Evolutionary conservation across 2,888 invertebrate species (phyloP), one percentile per base, ranked within the genome.

Genomic region (Liposcelis brunnea): DNA sequence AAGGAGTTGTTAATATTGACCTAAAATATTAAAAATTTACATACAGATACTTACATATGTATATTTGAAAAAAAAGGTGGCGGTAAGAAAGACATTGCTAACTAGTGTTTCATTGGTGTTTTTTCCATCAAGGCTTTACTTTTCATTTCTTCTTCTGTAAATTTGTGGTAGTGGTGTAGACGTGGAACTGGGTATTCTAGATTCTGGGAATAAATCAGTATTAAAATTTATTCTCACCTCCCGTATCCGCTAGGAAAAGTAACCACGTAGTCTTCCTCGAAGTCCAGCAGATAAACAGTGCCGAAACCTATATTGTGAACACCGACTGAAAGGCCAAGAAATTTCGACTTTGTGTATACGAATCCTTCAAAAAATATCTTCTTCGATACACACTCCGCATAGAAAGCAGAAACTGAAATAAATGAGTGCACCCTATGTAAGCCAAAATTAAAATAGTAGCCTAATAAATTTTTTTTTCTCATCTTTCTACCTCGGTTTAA

Each of bases 221-320:
- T 26, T 26, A 26, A 26, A 8, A 31, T 32, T 21, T 26, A 45
- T 19, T 50, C 51, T 52, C 57, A 81, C 81, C 85, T 75, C 59
- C 95, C 98, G 65, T 98, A 99, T 50, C 94, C 98, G 65, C 90
- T 95, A 10, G 98, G 98, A 68, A 98, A 99, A 40, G 93, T 93
- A 43, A 95, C 72, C 47, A 85, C 76, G 62, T 98, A 98, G 58
- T 95, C 89, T 61, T 98, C 97, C 46, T 85, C 86, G 50, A 80
- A 73, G 55, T 95, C 87, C 47, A 90, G 66, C 6, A 98, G 70
- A 2, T 82, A 84, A n/a, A 99, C 83, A 31, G 80, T 75, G 2
- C 95, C 97, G 57, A 84, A 80, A 3, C 98, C 98, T 45, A 98
- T 86, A 64, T 97, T 97, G 58, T 97, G 89, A 0, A 90, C 89